Percentiles rank a stretch among this genome's conserved stretches.
Evolutionary conservation across 2,888 invertebrate genomes (phyloP).

Genomic region (Leptothorax acervorum): DNA sequence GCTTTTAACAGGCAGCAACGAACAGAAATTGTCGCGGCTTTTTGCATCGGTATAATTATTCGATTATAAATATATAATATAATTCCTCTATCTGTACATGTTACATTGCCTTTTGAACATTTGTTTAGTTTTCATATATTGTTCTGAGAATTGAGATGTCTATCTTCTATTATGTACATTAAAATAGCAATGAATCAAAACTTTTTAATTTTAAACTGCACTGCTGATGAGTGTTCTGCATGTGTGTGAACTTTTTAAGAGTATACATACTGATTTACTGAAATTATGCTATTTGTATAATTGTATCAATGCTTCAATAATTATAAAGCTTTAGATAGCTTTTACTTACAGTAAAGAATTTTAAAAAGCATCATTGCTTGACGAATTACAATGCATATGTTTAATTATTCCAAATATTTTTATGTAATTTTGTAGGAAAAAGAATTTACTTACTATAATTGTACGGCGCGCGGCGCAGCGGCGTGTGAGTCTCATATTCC

Average conservation of each 20-base stretch:
- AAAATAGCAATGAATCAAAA: background rate
- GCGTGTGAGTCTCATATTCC: background rate
- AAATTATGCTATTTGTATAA: background rate
- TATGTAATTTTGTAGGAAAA: background rate
- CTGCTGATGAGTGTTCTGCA: background rate
- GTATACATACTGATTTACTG: background rate
- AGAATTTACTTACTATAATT: background rate
- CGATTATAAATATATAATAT: background rate
- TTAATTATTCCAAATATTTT: background rate
- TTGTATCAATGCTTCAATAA: background rate
- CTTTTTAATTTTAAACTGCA: background rate
- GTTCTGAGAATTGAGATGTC: background rate
- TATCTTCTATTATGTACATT: background rate
- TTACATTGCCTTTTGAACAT: background rate
- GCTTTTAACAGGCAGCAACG: background rate
- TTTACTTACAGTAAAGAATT: background rate
- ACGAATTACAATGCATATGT: background rate
- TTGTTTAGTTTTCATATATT: background rate
- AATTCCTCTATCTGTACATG: background rate
- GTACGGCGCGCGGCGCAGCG: background rate
- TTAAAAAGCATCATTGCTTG: background rate
- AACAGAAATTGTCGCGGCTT: background rate
- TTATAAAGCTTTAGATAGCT: background rate
- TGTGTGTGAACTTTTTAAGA: background rate
- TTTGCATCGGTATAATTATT: background rate